phyloP scores from a whole-genome alignment of 2,888 invertebrate species.

The Piscicola geometra region DNA sequence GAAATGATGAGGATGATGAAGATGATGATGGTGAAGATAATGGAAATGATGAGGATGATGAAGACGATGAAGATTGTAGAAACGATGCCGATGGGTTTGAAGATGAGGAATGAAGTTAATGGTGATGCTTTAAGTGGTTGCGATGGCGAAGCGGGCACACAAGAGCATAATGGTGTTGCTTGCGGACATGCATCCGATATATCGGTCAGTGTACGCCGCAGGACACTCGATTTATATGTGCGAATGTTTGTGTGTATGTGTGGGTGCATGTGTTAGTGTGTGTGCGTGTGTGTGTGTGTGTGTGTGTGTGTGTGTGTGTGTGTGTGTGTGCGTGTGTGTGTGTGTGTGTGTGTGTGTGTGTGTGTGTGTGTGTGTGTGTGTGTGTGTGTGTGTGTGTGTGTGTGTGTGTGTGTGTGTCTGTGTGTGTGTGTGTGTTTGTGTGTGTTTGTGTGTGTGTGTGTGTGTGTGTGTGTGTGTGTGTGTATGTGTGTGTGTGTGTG shows the following conservation, averaged over 20 bases:
- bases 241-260: conserved; percentile 17
- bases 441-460: too few species aligned
- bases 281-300: background rate
- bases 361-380: background rate
- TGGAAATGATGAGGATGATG: background rate
- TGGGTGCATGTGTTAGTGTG: background rate
- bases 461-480: background rate
- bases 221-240: too few species aligned
- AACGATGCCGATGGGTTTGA: background rate
- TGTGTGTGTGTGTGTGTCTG: too few species aligned
- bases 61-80: background rate
- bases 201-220: conserved; percentile 1
- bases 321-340: background rate
- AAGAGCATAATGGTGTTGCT: too few species aligned
- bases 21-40: background rate
- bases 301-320: background rate
- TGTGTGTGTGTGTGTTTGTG: too few species aligned
- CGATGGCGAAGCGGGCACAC: too few species aligned
- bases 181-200: background rate
- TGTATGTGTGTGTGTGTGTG: conserved; percentile 29
- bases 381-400: too few species aligned
- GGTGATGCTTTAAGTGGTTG: too few species aligned
- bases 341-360: background rate
- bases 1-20: background rate
- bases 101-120: too few species aligned